Base-by-base conservation (phyloP, 2,113 vertebrate species). In the Thryonomys swinderianus region DNA sequence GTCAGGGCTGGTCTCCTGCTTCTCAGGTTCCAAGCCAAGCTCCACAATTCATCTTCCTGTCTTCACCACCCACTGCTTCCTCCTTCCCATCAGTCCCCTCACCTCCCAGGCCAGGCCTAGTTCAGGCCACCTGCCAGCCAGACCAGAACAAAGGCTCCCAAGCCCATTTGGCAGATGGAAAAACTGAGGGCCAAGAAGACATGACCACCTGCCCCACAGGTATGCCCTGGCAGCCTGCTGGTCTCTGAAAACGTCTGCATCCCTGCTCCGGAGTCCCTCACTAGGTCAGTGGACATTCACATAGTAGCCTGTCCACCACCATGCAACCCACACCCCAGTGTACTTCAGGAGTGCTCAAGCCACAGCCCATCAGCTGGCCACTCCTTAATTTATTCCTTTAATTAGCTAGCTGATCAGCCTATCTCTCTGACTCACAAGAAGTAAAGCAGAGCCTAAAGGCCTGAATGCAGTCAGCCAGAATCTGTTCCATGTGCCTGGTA, bases 21-120 rank as follows among this genome's bases (percentile, higher is more conserved):
- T 96, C 97, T 97, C 97, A 96, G 74, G 93, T 97, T 97, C 97
- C 97, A 97, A 97, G 96, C 97, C 97, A 96, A 97, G 96, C 96
- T 92, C 91, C 92, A 76, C 34, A 62, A 92, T 96, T 95, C 87
- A 96, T 92, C 94, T 94, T 96, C 96, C 96, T 93, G 96, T 93
- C 96, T 92, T 97, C 71, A 94, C 95, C 97, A 96, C 97, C 95
- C 97, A 96, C 97, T 48, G 89, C 86, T 97, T 96, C 94, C 97
- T 96, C 69, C 93, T 93, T 91, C 94, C 86, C 51, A 13, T 92
- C 91, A 91, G 55, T 84, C 74, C 79, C 88, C 42, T 94, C 57
- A 85, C 91, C 92, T 89, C 90, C 71, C 82, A 76, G 74, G 61
- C 67, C 80, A 89, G 62, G 42, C 64, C 61, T n/a, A 83, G 79